Conservation (phyloP, 2,797 vertebrate genomes). For the Schizothorax lantsangensis region DNA sequence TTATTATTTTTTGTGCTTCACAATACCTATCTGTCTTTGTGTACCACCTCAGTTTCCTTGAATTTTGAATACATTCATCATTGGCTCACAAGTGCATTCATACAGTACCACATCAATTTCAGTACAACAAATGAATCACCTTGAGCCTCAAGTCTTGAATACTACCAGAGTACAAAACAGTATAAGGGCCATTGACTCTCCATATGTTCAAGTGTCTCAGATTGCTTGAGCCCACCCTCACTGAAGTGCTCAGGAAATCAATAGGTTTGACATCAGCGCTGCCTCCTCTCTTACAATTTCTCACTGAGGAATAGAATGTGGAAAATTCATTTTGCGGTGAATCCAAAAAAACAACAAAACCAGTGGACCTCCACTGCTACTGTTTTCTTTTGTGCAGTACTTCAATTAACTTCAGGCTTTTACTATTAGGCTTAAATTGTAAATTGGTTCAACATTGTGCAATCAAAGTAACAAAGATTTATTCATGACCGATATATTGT, state of each 20-base stretch:
- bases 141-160: conserved; percentile 21
- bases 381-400: neutral
- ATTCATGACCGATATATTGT: neutral
- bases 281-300: neutral
- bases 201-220: conserved; percentile 44
- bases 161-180: conserved; percentile 21
- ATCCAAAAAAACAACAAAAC: neutral
- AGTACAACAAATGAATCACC: neutral
- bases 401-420: neutral
- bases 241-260: conserved; percentile 43
- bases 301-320: conserved; percentile 9
- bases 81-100: neutral
- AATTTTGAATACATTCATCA: neutral
- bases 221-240: conserved; percentile 41
- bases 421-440: neutral
- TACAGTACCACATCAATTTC: neutral
- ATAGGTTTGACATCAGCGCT: conserved; percentile 24
- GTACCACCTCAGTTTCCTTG: neutral
- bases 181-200: conserved; percentile 36
- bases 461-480: neutral
- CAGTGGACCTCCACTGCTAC: neutral
- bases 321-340: neutral
- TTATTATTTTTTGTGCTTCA: neutral
- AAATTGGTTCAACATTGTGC: neutral
- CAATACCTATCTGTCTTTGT: neutral